A percentile compares a stretch with the other conserved stretches of the same genome.
Conservation (phyloP, 2,888 invertebrate species). For the Drosophila formosana region DNA sequence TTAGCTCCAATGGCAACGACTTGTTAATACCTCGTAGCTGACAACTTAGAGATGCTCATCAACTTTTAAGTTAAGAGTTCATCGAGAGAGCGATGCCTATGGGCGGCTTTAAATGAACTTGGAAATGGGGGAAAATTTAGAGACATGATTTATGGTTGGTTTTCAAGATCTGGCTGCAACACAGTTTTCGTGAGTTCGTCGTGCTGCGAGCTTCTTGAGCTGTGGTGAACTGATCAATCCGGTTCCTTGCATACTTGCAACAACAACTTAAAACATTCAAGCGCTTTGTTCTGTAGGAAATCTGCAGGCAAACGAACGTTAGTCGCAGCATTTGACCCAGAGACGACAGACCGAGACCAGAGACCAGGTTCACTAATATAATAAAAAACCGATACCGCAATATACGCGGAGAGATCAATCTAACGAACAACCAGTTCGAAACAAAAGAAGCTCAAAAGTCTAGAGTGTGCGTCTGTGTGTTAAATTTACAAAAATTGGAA, state of each 20-base stretch:
- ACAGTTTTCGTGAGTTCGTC: not conserved
- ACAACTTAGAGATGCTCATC: not conserved
- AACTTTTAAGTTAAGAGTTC: conserved; percentile 5
- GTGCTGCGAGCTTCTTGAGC: conserved; percentile 7
- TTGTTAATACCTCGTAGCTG: conserved; percentile 26
- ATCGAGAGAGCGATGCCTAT: not conserved
- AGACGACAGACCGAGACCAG: conserved; percentile 40
- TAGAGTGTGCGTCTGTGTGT: conserved; percentile 31
- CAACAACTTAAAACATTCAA: conserved; percentile 3
- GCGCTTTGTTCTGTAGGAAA: conserved; percentile 53
- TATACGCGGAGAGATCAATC: conserved; percentile 66
- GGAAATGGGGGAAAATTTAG: not conserved
- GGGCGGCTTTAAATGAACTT: not conserved
- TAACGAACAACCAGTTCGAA: conserved; percentile 65
- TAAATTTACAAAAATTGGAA: conserved; percentile 58
- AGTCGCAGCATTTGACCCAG: conserved; percentile 60
- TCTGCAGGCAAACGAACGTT: conserved; percentile 35
- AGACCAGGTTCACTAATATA: not conserved
- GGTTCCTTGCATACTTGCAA: conserved; percentile 50
- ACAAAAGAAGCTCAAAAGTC: conserved; percentile 64
- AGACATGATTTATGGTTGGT: not conserved
- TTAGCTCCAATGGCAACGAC: conserved; percentile 22
- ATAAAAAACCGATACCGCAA: conserved; percentile 48
- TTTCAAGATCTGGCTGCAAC: not conserved
- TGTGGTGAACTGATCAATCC: conserved; percentile 48